Evolutionary conservation across 2,797 vertebrate species (phyloP), one percentile per base, ranked within the genome.

Genomic region (Spea hammondii): DNA sequence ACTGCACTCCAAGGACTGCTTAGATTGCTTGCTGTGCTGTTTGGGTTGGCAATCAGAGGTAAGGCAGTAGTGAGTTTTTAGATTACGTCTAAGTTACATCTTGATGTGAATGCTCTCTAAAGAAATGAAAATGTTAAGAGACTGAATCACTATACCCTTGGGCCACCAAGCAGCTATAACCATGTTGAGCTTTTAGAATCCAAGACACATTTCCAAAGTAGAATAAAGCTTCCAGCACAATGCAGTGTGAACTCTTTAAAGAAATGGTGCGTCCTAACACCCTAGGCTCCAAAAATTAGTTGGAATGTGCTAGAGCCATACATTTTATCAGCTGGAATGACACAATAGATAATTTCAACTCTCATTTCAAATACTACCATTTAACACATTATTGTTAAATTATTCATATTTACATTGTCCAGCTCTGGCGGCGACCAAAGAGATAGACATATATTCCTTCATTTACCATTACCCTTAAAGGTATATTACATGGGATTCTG

Each of bases 41-140:
- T 69, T 69, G 67, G 67, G 48, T n/a, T 69, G 49, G 67, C 67
- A 69, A 51, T 69, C 67, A 69, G 67, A 69, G 67, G 67, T 17
- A 69, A 69, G 67, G 67, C 49, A 51, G 67, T 13, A 53, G 48
- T 69, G 48, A 51, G 49, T 69, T 69, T 69, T 49, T 69, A 69
- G 67, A 69, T 69, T 69, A 51, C 14, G 67, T 69, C 67, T 14
- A 51, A 69, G 67, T 69, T 69, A 51, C 67, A 69, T 69, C 67
- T 69, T 69, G 67, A 69, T 69, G 67, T 53, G 67, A 69, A 69
- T 51, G 67, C 67, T 69, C 67, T 51, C 67, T 69, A 32, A 69
- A 69, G 67, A 69, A 69, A 69, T 69, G 67, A 69, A 67, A 69
- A 69, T 69, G 67, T 69, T 69, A 69, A 69, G 67, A 69, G 67